phyloP scores from a whole-genome alignment of 2,113 vertebrate species.

The Ophthalmolycus amberensis region DNA sequence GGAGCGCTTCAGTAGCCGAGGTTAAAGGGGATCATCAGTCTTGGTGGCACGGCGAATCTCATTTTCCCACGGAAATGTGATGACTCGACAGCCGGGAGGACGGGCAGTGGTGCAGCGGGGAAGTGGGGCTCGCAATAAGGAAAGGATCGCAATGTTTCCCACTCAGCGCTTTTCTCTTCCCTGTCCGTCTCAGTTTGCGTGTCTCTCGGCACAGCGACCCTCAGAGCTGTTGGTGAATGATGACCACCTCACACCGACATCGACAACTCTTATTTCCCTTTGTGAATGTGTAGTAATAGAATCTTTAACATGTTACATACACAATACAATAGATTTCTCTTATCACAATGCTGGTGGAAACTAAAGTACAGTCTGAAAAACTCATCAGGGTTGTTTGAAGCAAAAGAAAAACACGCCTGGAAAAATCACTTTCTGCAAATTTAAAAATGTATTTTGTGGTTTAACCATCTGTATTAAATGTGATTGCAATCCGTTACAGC shows the following conservation, averaged over 20 bases:
- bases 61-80: slow-evolving; percentile 70
- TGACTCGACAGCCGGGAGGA: slow-evolving; percentile 63
- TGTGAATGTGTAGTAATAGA: slow-evolving; percentile 35
- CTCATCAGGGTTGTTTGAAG: neutral
- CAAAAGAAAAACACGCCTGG: neutral
- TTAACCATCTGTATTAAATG: slow-evolving; percentile 45
- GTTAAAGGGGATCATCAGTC: slow-evolving; percentile 74
- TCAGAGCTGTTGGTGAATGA: slow-evolving; percentile 34
- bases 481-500: slow-evolving; percentile 23
- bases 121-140: slow-evolving; percentile 31
- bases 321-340: too few relatives aligned
- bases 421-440: neutral
- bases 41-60: slow-evolving; percentile 60
- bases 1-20: slow-evolving; percentile 52
- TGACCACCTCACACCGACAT: slow-evolving; percentile 56
- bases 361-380: neutral
- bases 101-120: slow-evolving; percentile 38
- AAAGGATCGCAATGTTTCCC: slow-evolving; percentile 18
- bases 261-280: slow-evolving; percentile 46
- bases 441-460: slow-evolving; percentile 19
- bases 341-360: neutral
- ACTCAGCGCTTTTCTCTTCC: slow-evolving; percentile 46
- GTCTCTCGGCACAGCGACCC: slow-evolving; percentile 21
- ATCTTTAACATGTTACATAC: neutral
- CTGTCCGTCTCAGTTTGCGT: slow-evolving; percentile 1